Conservation (phyloP, 2,113 vertebrate species). For the Dromiciops gliroides region DNA sequence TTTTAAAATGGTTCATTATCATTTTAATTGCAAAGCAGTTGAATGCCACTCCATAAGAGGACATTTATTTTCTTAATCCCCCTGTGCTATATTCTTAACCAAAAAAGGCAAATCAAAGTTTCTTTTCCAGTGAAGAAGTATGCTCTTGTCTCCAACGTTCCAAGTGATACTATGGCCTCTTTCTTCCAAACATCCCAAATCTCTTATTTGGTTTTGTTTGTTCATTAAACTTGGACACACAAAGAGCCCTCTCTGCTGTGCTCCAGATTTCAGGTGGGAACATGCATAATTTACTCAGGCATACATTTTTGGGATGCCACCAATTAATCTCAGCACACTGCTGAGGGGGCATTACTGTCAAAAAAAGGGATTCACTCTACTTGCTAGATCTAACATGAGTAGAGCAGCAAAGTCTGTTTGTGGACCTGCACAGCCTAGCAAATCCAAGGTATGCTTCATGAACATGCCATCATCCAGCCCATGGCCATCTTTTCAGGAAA, state of each 20-base stretch:
- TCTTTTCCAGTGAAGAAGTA: constrained; percentile 56
- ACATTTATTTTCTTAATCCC: constrained; percentile 45
- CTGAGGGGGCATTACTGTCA: constrained; percentile 42
- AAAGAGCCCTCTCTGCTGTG: neutral
- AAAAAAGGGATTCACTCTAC: constrained; percentile 39
- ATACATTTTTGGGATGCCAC: neutral
- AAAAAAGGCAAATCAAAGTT: constrained; percentile 45
- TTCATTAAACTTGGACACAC: neutral
- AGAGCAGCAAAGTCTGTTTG: neutral
- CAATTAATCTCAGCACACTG: neutral
- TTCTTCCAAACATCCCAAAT: constrained; percentile 29
- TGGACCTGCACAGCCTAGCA: neutral
- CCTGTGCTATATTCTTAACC: constrained; percentile 52
- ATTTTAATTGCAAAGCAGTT: constrained; percentile 65
- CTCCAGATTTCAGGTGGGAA: constrained; percentile 1
- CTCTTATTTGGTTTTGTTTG: neutral
- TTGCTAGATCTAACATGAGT: constrained; percentile 20
- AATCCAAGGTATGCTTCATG: neutral
- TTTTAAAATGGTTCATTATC: constrained; percentile 63
- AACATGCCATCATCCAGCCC: neutral
- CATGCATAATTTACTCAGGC: neutral
- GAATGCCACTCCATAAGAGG: constrained; percentile 52
- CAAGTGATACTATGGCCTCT: neutral
- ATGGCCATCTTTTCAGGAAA: neutral
- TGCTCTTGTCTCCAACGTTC: constrained; percentile 40